phyloP scores from a whole-genome alignment of 2,888 invertebrate species.

The Tachina fera region DNA sequence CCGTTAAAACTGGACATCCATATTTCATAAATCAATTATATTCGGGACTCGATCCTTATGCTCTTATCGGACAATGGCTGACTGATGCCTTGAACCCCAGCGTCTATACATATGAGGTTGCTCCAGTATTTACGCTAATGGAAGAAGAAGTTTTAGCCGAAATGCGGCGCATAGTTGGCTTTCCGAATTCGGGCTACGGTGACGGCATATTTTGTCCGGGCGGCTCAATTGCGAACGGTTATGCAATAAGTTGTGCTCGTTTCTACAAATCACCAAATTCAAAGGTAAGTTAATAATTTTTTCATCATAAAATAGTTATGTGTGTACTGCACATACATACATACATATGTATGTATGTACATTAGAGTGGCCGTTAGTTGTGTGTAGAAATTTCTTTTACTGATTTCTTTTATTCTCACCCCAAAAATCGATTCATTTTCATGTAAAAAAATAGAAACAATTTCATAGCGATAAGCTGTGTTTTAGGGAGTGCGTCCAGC shows the following conservation, averaged over 20 bases:
- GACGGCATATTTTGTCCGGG: constrained; percentile 96
- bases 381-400: no score
- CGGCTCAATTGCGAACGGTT: constrained; percentile 95
- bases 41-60: constrained; percentile 93
- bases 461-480: no score
- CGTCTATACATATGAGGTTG: constrained; percentile 94
- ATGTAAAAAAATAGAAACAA: no score
- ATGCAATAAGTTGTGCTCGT: constrained; percentile 94
- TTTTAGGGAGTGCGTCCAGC: no score
- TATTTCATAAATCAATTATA: constrained; percentile 95
- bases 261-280: constrained; percentile 88
- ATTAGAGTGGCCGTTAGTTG: no score
- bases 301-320: neutral
- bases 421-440: no score
- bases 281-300: constrained; percentile 85
- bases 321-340: no score
- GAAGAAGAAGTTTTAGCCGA: constrained; percentile 91
- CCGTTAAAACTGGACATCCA: constrained; percentile 95
- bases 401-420: no score
- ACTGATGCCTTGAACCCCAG: constrained; percentile 94
- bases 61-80: constrained; percentile 92
- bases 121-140: constrained; percentile 94
- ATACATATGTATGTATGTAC: neutral
- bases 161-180: constrained; percentile 91
- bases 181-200: constrained; percentile 87